Base-by-base conservation (phyloP, 1,140 invertebrate genomes). In the Eupristina koningsbergeri region DNA sequence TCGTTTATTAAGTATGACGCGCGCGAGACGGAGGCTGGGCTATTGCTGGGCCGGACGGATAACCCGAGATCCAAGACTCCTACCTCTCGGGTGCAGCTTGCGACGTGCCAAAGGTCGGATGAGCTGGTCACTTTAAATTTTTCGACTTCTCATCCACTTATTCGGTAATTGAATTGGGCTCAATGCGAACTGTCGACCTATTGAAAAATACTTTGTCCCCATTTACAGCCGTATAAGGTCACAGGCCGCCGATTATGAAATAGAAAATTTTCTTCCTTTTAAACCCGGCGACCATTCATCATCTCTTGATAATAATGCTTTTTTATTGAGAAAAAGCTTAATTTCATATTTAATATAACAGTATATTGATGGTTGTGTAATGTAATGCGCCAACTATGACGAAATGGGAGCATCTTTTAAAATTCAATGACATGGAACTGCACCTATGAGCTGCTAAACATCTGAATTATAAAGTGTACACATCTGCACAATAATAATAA, bases 1-100 rank as follows among this genome's bases (percentile, higher is more conserved):
- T 90, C 88, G 88, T 90, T 92, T 90, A 89, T 89, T 88, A 85
- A 86, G 85, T 86, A 86, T 80, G 71, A 74, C 13, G n/a, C 80
- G 79, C 64, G 47, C 19, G 53, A 2, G 15, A 17, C 19, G 71
- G 58, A 17, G 39, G 47, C 1, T 29, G 19, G 34, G 67, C 26
- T 11, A 45, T 69, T 69, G 63, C 11, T 34, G 22, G 63, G 19
- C n/a, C n/a, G n/a, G n/a, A n/a, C n/a, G n/a, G n/a, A n/a, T n/a
- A n/a, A n/a, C n/a, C n/a, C n/a, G n/a, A n/a, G n/a, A n/a, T n/a
- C n/a, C n/a, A n/a, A n/a, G 17, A 63, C 45, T 67, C 45, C 71
- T 47, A 34, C 39, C 39, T 15, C 69, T 45, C 61, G 36, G 79
- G 2, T 5, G 11, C 75, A 79, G 82, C 76, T 78, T 78, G 82